Evolutionary conservation across 1,140 invertebrate species (phyloP).

Genomic region (Drosophila watanabei): DNA sequence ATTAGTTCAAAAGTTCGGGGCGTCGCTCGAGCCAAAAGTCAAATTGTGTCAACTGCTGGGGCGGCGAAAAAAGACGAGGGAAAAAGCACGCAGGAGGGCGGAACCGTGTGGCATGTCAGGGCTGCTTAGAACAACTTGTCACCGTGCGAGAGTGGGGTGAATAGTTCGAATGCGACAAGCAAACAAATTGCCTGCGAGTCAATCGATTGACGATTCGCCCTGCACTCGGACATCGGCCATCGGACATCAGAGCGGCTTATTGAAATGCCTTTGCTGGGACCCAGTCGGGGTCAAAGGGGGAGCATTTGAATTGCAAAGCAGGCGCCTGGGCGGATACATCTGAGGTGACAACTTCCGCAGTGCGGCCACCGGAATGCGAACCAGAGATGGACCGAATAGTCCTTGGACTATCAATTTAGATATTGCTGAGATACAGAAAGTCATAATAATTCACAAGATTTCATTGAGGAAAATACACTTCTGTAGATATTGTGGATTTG

Average conservation of each 20-base stretch:
- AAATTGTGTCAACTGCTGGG: slow-evolving; percentile 72
- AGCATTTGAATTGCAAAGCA: slow-evolving; percentile 46
- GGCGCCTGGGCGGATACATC: neutral
- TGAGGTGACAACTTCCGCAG: slow-evolving; percentile 22
- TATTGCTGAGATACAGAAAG: neutral
- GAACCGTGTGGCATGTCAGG: slow-evolving; percentile 30
- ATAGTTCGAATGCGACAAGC: slow-evolving; percentile 51
- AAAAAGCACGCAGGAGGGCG: slow-evolving; percentile 20
- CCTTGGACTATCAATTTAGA: neutral
- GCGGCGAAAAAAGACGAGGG: slow-evolving; percentile 24
- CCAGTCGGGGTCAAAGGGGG: slow-evolving; percentile 28
- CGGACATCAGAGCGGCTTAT: slow-evolving; percentile 34
- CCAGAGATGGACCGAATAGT: neutral
- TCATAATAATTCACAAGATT: neutral
- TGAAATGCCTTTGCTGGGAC: slow-evolving; percentile 34
- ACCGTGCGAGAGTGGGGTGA: slow-evolving; percentile 25
- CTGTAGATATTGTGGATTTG: neutral
- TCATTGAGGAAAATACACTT: neutral
- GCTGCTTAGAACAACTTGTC: slow-evolving; percentile 24
- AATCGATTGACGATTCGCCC: slow-evolving; percentile 54
- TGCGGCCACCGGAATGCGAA: slow-evolving; percentile 2
- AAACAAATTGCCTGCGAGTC: slow-evolving; percentile 70
- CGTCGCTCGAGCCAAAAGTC: slow-evolving; percentile 66
- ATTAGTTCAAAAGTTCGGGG: slow-evolving; percentile 77
- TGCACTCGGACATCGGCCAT: slow-evolving; percentile 16